A percentile compares a stretch with the other conserved stretches of the same genome.
phyloP scores from a whole-genome alignment of 2,888 invertebrate species.

The Ischnus inquisitorius region DNA sequence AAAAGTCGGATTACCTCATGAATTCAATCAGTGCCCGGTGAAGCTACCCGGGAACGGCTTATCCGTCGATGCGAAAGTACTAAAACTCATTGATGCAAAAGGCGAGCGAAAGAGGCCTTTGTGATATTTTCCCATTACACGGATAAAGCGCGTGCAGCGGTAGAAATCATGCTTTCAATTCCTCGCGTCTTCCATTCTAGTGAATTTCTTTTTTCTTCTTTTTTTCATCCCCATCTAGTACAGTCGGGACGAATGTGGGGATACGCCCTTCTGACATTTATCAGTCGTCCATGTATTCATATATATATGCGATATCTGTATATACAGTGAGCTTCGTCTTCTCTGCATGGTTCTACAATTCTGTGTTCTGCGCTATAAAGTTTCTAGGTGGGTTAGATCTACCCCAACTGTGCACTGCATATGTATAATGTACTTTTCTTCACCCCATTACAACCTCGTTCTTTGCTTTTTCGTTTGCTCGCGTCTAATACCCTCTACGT shows the following conservation, averaged over 20 bases:
- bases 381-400: neutral
- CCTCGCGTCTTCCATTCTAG: conserved; percentile 16
- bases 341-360: neutral
- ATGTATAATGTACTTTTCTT: conserved; percentile 32
- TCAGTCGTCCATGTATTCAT: too few species aligned
- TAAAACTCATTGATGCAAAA: conserved; percentile 38
- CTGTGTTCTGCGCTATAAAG: neutral
- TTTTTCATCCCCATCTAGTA: neutral
- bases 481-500: conserved; percentile 40
- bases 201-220: neutral
- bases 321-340: too few species aligned
- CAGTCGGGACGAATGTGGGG: neutral
- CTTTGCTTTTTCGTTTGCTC: conserved; percentile 34
- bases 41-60: conserved; percentile 37
- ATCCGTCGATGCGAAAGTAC: conserved; percentile 28
- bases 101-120: conserved; percentile 36
- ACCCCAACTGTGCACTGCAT: conserved; percentile 10
- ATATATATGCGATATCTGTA: too few species aligned
- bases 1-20: conserved; percentile 27
- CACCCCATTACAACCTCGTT: conserved; percentile 45
- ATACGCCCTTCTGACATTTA: conserved; percentile 9
- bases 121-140: conserved; percentile 46
- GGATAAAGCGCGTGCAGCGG: conserved; percentile 34
- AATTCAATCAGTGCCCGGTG: conserved; percentile 50
- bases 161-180: conserved; percentile 30